Evolutionary conservation across 2,888 invertebrate species (phyloP), one percentile per base, ranked within the genome.

Genomic region (Magallana nippona): DNA sequence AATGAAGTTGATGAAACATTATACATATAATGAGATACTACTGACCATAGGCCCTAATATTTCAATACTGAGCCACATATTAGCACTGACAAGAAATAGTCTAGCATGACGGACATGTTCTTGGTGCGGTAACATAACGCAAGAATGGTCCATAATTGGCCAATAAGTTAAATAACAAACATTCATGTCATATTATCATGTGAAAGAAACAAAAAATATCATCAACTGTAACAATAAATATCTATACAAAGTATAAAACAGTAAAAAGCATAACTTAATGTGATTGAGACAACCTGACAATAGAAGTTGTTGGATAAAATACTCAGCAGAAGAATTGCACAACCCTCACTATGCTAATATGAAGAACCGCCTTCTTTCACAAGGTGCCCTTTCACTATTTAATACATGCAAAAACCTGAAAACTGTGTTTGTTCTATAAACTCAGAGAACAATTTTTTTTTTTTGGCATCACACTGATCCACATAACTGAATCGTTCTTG

Each of bases 211-310:
- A 27, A 13, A 22, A 13, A 27, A 63, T n/a, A 63, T 27, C 13
- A 63, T 27, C 13, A 63, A 63, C 63, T 71, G 71, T 71, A 71
- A 71, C 71, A 71, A 71, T 71, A 71, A 71, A 71, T 27, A 71
- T 71, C 32, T 71, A 22, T 71, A 71, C 71, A 27, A 71, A 27
- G 27, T 71, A 71, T 11, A 71, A 71, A 71, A 71, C 71, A 71
- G 27, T 71, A 10, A 71, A 71, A 32, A 71, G 11, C 22, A 71
- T 22, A 71, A 60, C 60, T 60, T 22, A 71, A 13, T 71, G 15
- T 15, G 15, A 22, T 27, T 71, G 71, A 27, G n/a, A 60, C n/a
- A 27, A 71, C 44, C 44, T 44, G 44, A 71, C 71, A 71, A 60
- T 27, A 32, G 71, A 71, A 71, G 63, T 63, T 10, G 63, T 71